Evolutionary conservation across 2,113 vertebrate genomes (phyloP).

Genomic region (Bucco capensis): DNA sequence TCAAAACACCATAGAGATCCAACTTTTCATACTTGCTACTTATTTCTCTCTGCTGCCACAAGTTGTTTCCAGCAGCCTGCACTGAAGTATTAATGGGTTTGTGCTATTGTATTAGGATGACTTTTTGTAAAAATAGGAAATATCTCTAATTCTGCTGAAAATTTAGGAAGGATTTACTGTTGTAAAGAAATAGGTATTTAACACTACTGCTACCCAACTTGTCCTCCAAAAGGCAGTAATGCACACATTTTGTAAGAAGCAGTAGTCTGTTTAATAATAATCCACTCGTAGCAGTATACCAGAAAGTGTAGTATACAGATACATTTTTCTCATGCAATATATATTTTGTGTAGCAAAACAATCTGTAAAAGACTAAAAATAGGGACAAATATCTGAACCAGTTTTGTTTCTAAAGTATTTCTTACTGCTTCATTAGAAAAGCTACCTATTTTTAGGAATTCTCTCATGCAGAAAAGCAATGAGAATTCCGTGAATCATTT

Average conservation of each 20-base stretch:
- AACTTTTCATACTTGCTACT: not conserved
- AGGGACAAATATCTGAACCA: not conserved
- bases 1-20: not conserved
- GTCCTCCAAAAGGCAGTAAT: not conserved
- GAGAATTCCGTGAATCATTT: not conserved
- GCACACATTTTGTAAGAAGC: not conserved
- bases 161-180: not conserved
- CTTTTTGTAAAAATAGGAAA: not conserved
- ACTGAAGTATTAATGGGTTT: slow-evolving; percentile 5
- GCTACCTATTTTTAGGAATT: not conserved
- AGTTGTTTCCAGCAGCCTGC: not conserved
- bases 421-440: not conserved
- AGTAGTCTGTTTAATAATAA: not conserved
- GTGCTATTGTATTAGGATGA: not conserved
- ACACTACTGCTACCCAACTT: fast-evolving
- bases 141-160: not conserved
- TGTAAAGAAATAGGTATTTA: not conserved
- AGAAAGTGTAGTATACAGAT: not conserved
- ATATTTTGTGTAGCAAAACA: not conserved
- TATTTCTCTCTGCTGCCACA: not conserved
- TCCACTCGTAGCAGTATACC: not conserved
- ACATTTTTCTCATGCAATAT: not conserved
- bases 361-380: not conserved
- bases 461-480: not conserved
- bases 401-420: not conserved